Evolutionary conservation across 2,113 vertebrate genomes (phyloP).

Genomic region (Barnardius zonarius): DNA sequence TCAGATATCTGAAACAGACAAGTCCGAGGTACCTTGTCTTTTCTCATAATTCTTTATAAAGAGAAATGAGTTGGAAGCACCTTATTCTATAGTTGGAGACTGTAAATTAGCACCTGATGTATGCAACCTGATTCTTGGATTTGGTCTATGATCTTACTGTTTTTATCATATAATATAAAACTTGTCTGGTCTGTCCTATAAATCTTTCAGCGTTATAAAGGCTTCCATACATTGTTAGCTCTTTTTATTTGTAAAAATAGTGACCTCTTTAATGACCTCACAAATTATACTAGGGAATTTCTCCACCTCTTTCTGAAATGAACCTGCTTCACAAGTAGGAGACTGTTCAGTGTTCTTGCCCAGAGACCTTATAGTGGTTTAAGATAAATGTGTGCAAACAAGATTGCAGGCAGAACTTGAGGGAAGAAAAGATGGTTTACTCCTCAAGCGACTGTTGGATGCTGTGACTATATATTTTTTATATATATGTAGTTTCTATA

Average conservation of each 20-base stretch:
- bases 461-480: neutral
- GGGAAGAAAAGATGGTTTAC: neutral
- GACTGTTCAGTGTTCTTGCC: neutral
- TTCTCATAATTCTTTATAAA: neutral
- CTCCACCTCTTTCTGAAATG: neutral
- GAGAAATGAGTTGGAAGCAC: neutral
- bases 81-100: neutral
- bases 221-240: neutral
- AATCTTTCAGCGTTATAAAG: neutral
- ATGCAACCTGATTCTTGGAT: neutral
- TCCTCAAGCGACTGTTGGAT: neutral
- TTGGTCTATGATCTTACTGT: neutral
- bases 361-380: neutral
- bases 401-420: neutral
- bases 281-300: neutral
- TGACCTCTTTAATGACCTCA: neutral
- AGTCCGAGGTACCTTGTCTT: neutral
- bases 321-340: neutral
- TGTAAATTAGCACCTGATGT: neutral
- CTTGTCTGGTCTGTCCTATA: conserved; percentile 1
- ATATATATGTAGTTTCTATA: neutral
- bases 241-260: neutral
- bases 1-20: neutral
- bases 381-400: neutral
- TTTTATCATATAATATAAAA: conserved; percentile 11